These are phyloP conservation scores for Megalurothrips usitatus DNA, from an alignment of 2,888 invertebrate species.

Conservation along the genomic window DNA sequence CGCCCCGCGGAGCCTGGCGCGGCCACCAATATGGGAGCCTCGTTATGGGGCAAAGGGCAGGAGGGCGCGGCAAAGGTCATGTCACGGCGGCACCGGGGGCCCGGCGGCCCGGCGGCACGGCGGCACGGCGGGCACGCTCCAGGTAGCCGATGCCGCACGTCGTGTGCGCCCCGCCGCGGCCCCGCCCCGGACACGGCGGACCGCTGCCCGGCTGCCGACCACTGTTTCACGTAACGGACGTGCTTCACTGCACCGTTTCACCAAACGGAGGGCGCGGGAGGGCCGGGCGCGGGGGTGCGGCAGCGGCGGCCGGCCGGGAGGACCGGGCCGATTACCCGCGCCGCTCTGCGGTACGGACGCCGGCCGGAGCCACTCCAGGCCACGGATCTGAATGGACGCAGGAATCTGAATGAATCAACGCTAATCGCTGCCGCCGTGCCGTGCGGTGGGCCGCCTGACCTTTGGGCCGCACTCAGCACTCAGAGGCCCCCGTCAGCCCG, in stretches of 20 bases:
- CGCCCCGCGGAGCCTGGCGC: too few relatives aligned
- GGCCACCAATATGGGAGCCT: too few relatives aligned
- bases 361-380: neutral
- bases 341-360: neutral
- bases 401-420: slow-evolving; percentile 26
- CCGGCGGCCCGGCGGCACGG: neutral
- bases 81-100: neutral
- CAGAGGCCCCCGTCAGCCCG: too few relatives aligned
- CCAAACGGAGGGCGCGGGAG: neutral
- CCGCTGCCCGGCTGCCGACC: too few relatives aligned
- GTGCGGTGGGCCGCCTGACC: neutral
- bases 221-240: neutral
- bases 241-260: neutral
- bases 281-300: neutral
- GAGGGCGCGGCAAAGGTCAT: neutral
- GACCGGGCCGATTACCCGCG: neutral
- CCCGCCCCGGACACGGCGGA: too few relatives aligned
- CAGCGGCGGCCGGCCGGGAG: neutral
- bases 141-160: too few relatives aligned
- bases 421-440: slow-evolving; percentile 18
- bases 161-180: too few relatives aligned
- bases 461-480: neutral
- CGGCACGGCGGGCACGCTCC: neutral
- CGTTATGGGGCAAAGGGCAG: neutral
- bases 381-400: neutral